Base-by-base conservation (phyloP, 2,113 vertebrate genomes). In the Crocuta crocuta region DNA sequence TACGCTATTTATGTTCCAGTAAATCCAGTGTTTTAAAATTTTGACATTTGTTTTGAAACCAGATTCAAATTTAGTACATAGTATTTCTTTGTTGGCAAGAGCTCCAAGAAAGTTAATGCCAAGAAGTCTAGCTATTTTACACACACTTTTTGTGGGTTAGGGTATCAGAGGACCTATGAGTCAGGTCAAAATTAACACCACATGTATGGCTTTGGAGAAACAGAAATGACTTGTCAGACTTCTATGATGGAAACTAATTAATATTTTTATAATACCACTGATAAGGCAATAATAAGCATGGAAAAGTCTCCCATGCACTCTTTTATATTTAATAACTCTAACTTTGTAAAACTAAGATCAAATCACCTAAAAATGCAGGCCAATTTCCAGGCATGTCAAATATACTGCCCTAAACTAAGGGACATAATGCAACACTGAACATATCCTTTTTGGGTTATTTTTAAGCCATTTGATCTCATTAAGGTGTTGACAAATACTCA, bases 31-130 rank as follows among this genome's bases (percentile, higher is more conserved):
- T 82, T 95, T 96, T 95, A 91, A 89, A 85, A 93, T 95, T 96
- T 74, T 97, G 97, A 98, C 94, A 96, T 96, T 90, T 95, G 97
- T 98, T 98, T 96, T 98, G 96, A 98, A 98, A 97, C 68, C 91
- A 97, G 97, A 98, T 89, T 98, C 98, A 98, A 0, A 97, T 93
- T 96, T 89, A 97, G 73, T 88, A 98, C 97, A 96, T n/a, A 97
- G 91, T 82, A 97, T 87, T 98, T 76, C 95, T 87, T 82, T 96
- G 84, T 79, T 98, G 94, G 96, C 97, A 98, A 98, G 68, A 94
- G 73, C 96, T 96, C 87, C 86, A 71, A 93, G 92, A 93, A 97
- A 91, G 85, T 55, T 35, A 98, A 97, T 92, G 89, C 87, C 87
- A 58, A 26, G 89, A 97, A 96, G 96, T 94, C 71, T 82, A 97